Percentiles rank a stretch among this genome's conserved stretches.
Evolutionary conservation across 2,113 vertebrate genomes (phyloP).

Genomic region (Oryzias celebensis): DNA sequence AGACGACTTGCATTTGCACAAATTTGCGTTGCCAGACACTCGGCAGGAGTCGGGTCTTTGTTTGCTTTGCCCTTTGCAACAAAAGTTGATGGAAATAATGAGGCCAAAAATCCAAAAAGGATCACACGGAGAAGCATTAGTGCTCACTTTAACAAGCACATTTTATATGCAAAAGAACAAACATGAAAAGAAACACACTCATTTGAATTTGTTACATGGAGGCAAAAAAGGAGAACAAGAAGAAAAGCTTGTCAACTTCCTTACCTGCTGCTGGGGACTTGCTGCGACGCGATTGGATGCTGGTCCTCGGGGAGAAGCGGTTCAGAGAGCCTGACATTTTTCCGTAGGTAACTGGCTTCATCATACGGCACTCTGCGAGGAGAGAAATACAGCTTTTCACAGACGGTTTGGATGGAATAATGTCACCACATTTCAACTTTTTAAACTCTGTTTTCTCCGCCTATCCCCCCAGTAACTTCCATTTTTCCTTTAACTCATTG

Average conservation of each 20-base stretch:
- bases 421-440: neutral
- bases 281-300: conserved; percentile 83
- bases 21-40: conserved; percentile 21
- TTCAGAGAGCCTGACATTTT: conserved; percentile 79
- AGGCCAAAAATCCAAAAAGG: conserved; percentile 39
- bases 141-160: no score
- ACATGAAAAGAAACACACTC: neutral
- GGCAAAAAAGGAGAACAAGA: neutral
- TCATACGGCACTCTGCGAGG: conserved; percentile 86
- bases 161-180: conserved; percentile 13
- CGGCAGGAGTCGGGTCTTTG: conserved; percentile 34
- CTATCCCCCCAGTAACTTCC: no score
- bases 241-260: conserved; percentile 22
- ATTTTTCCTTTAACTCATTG: no score
- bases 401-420: neutral
- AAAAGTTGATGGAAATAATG: conserved; percentile 46
- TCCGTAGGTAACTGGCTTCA: conserved; percentile 86
- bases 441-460: neutral
- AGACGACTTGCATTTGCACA: conserved; percentile 17
- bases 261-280: conserved; percentile 94
- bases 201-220: neutral
- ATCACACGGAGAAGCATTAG: conserved; percentile 24
- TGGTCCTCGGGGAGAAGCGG: conserved; percentile 83
- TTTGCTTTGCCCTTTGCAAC: conserved; percentile 31
- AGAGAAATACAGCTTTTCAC: conserved; percentile 10